These are phyloP conservation scores for Trissolcus japonicus DNA, from an alignment of 2,888 invertebrate genomes.

Conservation along the genomic window DNA sequence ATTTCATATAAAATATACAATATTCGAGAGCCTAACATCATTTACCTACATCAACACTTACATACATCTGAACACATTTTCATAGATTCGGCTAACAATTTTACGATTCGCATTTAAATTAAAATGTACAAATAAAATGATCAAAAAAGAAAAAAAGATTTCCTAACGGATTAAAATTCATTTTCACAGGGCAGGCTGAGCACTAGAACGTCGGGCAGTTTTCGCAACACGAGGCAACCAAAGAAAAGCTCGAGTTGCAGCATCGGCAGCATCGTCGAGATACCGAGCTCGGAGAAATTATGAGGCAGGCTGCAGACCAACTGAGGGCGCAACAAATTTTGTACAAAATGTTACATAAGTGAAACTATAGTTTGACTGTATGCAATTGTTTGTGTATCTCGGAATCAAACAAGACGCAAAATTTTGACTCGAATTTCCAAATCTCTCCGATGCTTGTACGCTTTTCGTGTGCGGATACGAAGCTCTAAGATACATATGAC, in stretches of 20 bases:
- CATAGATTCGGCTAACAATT: background rate
- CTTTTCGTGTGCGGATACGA: conserved; percentile 40
- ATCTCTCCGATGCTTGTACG: conserved; percentile 32
- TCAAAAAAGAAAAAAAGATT: conserved; percentile 6
- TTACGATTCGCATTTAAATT: background rate
- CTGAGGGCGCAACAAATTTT: conserved; percentile 15
- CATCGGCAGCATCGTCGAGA: conserved; percentile 71
- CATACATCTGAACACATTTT: conserved; percentile 23
- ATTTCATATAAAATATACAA: conserved; percentile 32
- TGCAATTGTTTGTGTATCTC: background rate
- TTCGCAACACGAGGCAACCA: conserved; percentile 59
- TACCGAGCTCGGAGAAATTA: conserved; percentile 69
- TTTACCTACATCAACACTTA: conserved; percentile 12
- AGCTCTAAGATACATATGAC: conserved; percentile 15
- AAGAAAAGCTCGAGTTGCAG: conserved; percentile 71
- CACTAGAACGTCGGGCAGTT: conserved; percentile 62
- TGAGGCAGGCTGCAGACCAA: conserved; percentile 45
- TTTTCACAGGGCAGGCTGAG: conserved; percentile 59
- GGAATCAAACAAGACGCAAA: background rate
- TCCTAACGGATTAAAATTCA: conserved; percentile 3
- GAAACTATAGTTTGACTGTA: background rate
- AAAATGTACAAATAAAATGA: conserved; percentile 2
- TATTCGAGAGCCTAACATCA: conserved; percentile 13
- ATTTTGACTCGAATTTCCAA: conserved; percentile 12
- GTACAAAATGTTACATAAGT: conserved; percentile 13